Evolutionary conservation across 2,113 vertebrate species (phyloP).

Genomic region (Vombatus ursinus): DNA sequence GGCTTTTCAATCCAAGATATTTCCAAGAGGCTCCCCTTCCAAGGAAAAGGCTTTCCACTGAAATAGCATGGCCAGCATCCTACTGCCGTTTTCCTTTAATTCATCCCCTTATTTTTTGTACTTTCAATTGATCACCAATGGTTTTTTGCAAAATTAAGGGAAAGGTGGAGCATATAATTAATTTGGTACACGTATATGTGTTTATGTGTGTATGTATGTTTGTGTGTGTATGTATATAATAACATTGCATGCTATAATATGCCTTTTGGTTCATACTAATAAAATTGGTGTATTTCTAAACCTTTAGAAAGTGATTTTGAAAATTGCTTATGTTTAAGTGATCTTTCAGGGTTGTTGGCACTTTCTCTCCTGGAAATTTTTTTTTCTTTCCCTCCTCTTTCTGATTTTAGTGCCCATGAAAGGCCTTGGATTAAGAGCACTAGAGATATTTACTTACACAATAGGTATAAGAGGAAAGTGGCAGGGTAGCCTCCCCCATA

Average conservation of each 20-base stretch:
- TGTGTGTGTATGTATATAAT: neutral
- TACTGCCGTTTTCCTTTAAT: neutral
- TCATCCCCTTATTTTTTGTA: constrained; percentile 1
- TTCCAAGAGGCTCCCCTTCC: constrained; percentile 14
- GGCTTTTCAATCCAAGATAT: constrained; percentile 31
- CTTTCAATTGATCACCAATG: neutral
- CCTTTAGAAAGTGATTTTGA: constrained; percentile 5
- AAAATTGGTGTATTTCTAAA: neutral
- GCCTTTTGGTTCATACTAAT: neutral
- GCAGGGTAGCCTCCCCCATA: neutral
- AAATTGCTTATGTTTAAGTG: constrained; percentile 48
- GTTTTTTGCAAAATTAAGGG: neutral
- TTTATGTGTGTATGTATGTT: neutral
- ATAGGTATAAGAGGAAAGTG: neutral
- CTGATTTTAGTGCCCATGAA: neutral
- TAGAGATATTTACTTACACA: neutral
- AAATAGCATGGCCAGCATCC: neutral
- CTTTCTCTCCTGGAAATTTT: neutral
- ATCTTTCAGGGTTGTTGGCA: neutral
- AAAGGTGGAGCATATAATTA: constrained; percentile 38
- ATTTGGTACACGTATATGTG: neutral
- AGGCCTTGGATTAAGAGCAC: neutral
- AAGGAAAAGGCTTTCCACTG: neutral
- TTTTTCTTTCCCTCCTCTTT: neutral
- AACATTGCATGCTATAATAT: neutral